A percentile compares a stretch with the other conserved stretches of the same genome.
Conservation (phyloP, 2,113 vertebrate genomes). For the Phaethornis superciliosus region DNA sequence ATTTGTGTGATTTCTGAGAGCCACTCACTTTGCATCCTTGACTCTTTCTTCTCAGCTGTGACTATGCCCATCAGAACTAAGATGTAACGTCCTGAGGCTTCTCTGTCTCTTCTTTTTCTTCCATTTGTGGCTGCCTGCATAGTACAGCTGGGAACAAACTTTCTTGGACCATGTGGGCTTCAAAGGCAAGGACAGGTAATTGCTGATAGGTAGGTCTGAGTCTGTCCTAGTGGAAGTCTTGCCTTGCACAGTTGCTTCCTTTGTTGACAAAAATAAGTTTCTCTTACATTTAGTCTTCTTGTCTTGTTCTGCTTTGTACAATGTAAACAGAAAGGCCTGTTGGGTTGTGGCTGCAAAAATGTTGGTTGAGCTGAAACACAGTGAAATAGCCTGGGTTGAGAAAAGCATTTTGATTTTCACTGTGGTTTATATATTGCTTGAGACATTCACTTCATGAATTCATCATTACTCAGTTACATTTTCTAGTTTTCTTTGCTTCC, state of each 20-base stretch:
- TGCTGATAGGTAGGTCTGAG: background rate
- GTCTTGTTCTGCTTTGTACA: background rate
- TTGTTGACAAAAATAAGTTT: background rate
- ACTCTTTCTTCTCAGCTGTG: background rate
- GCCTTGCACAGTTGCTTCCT: background rate
- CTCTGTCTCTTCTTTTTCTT: background rate
- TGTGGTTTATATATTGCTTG: background rate
- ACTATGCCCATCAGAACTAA: background rate
- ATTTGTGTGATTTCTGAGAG: background rate
- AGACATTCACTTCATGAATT: too few relatives aligned
- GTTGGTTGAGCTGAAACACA: background rate
- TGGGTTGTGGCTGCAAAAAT: background rate
- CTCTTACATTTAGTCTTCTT: background rate
- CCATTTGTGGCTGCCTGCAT: fast-evolving
- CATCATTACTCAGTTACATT: background rate
- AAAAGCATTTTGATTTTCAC: background rate
- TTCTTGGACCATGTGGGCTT: background rate
- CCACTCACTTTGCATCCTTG: background rate
- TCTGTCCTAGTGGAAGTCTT: background rate
- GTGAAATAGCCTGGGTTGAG: background rate
- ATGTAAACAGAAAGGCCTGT: background rate
- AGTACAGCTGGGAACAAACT: background rate
- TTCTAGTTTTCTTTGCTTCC: background rate
- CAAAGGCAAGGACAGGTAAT: background rate
- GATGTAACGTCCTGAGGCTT: background rate